Percentiles rank a stretch among this genome's conserved stretches.
Conservation (phyloP, 2,888 invertebrate genomes). For the Luffia ferchaultella region DNA sequence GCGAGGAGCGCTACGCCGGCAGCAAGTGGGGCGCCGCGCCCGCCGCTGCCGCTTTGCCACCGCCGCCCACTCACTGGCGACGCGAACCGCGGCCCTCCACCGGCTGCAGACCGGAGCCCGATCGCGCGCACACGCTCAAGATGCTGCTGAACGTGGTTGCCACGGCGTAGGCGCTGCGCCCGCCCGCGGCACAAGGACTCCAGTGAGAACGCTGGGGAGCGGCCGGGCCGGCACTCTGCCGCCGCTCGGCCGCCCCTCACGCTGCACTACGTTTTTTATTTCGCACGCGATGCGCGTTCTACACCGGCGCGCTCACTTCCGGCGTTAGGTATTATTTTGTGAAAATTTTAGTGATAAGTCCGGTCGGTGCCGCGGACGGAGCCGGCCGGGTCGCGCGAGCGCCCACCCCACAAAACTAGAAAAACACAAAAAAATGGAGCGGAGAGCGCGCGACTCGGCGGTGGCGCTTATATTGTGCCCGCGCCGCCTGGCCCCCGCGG, state of each 20-base stretch:
- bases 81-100: constrained; percentile 31
- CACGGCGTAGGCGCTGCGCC: neutral
- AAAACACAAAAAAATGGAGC: constrained; percentile 50
- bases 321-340: constrained; percentile 65
- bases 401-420: constrained; percentile 32
- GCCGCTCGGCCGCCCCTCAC: constrained; percentile 31
- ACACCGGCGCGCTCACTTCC: constrained; percentile 53
- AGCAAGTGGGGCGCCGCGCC: constrained; percentile 87
- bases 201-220: neutral
- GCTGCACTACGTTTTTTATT: constrained; percentile 58
- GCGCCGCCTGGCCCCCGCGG: neutral
- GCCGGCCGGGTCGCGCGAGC: constrained; percentile 21
- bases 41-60: constrained; percentile 78
- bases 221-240: constrained; percentile 30
- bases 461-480: constrained; percentile 10
- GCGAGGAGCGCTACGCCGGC: constrained; percentile 56
- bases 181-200: neutral
- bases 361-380: constrained; percentile 24
- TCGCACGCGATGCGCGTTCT: constrained; percentile 39
- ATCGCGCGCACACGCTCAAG: constrained; percentile 67
- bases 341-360: constrained; percentile 63
- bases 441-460: constrained; percentile 19
- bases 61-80: constrained; percentile 83
- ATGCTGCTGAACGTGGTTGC: constrained; percentile 66
- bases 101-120: constrained; percentile 53